phyloP scores from a whole-genome alignment of 2,113 vertebrate species.

The Podarcis cretensis region DNA sequence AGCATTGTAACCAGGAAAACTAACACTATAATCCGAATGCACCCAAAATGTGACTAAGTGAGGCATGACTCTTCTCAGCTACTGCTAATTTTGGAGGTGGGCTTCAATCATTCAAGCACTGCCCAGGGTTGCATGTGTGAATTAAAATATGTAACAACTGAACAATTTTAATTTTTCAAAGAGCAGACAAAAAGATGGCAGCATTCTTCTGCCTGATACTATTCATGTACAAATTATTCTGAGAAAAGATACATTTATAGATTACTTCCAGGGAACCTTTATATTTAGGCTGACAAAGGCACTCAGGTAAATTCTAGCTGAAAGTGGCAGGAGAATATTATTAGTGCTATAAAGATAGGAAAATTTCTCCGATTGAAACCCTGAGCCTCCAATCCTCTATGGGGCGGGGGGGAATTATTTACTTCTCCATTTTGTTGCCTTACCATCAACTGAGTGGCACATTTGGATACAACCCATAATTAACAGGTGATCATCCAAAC shows the following conservation, averaged over 20 bases:
- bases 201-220: neutral
- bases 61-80: neutral
- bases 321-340: slow-evolving; percentile 35
- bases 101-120: slow-evolving; percentile 23
- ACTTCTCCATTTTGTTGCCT: too few species aligned
- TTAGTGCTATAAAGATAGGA: slow-evolving; percentile 4
- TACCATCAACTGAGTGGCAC: too few species aligned
- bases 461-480: too few species aligned
- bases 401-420: too few species aligned
- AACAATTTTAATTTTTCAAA: slow-evolving; percentile 25
- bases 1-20: too few species aligned
- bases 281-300: slow-evolving; percentile 42
- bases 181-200: neutral
- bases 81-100: neutral
- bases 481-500: too few species aligned
- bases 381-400: too few species aligned
- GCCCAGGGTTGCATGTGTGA: slow-evolving; percentile 12
- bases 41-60: neutral
- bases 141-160: neutral
- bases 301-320: slow-evolving; percentile 34
- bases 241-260: slow-evolving; percentile 52
- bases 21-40: too few species aligned
- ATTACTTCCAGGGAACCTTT: slow-evolving; percentile 34
- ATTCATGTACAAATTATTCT: neutral
- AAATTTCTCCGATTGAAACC: too few species aligned